Conservation (phyloP, 2,113 vertebrate species). For the Toxotes jaculatrix region DNA sequence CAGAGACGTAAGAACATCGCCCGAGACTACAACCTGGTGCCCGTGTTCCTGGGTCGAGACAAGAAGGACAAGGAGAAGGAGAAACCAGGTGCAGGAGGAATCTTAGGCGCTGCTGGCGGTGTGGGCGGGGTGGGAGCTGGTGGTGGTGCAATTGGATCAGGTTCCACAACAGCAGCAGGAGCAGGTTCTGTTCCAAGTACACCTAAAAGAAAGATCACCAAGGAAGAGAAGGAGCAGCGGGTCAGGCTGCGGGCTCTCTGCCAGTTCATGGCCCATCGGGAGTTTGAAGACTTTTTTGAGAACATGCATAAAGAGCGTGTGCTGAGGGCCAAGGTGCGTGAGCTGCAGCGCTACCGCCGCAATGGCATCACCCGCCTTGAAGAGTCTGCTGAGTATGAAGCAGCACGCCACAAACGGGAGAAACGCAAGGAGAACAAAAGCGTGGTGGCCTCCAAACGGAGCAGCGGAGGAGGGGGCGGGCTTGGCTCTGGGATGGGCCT, state of each 20-base stretch:
- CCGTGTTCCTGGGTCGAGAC: constrained; percentile 92
- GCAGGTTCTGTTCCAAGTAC: constrained; percentile 54
- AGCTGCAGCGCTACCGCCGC: constrained; percentile 95
- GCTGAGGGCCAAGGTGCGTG: constrained; percentile 93
- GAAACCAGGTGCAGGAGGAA: constrained; percentile 62
- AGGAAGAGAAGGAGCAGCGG: constrained; percentile 96
- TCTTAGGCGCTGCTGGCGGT: constrained; percentile 2
- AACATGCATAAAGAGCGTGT: constrained; percentile 95
- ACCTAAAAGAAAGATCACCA: constrained; percentile 91
- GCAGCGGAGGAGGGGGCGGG: constrained; percentile 69
- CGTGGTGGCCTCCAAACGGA: constrained; percentile 86
- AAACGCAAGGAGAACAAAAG: constrained; percentile 95
- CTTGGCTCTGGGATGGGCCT: constrained; percentile 72
- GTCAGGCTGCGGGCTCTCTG: constrained; percentile 91
- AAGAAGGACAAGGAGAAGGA: constrained; percentile 92
- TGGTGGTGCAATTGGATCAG: constrained; percentile 11
- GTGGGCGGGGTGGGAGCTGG: constrained; percentile 32
- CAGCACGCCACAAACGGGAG: constrained; percentile 94
- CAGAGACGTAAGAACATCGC: constrained; percentile 97
- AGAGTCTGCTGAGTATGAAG: constrained; percentile 95
- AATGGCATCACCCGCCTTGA: constrained; percentile 96
- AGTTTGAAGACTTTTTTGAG: constrained; percentile 97
- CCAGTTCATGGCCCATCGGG: constrained; percentile 96
- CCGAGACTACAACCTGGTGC: constrained; percentile 94
- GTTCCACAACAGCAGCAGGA: constrained; percentile 29